Evolutionary conservation across 2,797 vertebrate species (phyloP), one percentile per base, ranked within the genome.

Genomic region (Sebastes jordani): DNA sequence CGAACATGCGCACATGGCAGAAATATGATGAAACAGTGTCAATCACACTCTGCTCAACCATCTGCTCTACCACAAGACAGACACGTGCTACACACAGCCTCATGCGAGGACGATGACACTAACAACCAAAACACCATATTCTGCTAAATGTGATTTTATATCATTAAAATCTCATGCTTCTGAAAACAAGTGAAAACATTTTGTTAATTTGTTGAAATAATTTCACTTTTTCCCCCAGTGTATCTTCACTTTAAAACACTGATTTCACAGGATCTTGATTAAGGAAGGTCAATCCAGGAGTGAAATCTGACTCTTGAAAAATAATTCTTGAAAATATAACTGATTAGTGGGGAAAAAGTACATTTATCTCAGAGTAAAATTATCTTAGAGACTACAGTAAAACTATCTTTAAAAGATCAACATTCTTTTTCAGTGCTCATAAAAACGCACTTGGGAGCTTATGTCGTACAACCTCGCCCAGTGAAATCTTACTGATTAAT

Each of bases 41-140:
- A 90, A 78, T 90, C 92, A 84, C 88, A 83, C 84, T 81, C 81
- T 69, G 82, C 73, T 82, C 76, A 60, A 81, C 90, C 92, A 93
- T 94, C 90, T 94, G 93, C 85, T 89, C 66, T 7, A 60, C 69
- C 71, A 88, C 69, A 62, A 80, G 74, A 90, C 73, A 76, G 67
- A 83, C 80, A 86, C 74, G 58, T 75, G 81, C 73, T 78, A 83
- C 61, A 71, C 66, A 61, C 55, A 65, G 18, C 29, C 58, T 69
- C 78, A 71, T 25, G 68, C 58, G 16, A 34, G 32, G 29, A 80
- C n/a, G 29, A n/a, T 49, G 30, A 82, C 46, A 27, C 71, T 82
- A 80, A 76, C 66, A 49, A 30, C 68, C 76, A 60, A 36, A 36
- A 62, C 65, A 71, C 27, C 54, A 76, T 55, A 38, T 78, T 59